Evolutionary conservation across 2,888 invertebrate species (phyloP), one percentile per base, ranked within the genome.

Genomic region (Bombylius major): DNA sequence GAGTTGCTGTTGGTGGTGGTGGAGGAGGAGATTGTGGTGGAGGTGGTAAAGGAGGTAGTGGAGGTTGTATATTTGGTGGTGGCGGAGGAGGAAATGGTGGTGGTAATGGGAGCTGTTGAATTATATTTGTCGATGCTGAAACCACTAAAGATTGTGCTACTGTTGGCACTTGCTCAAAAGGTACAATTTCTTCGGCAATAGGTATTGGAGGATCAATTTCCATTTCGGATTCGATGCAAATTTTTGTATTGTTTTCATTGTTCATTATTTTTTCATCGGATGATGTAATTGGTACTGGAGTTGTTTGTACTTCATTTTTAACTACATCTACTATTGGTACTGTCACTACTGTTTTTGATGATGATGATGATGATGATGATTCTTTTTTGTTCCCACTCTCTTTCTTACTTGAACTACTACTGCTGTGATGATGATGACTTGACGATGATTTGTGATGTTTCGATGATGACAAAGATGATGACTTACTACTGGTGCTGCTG

Each of bases 21-120:
- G 64, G 60, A 44, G 64, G 61, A 51, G 62, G 63, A 54, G 63
- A 61, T 14, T 64, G 63, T 23, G 64, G 63, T n/a, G 61, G 59
- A 44, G 61, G 58, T 7, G 62, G 57, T 48, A 61, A 59, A 32
- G 62, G 60, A 33, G 63, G 61, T 53, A 56, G 54, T 12, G 62
- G 56, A 53, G 58, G 59, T 48, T 53, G 56, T 23, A 39, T 32
- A 5, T 58, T 47, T 51, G 62, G 51, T 44, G 58, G 54, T 66
- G 69, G 4, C 67, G 67, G 70, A 55, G 71, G 71, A 60, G 66
- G 63, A 54, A 66, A 66, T 54, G 61, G 62, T 42, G 65, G 65
- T 55, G 65, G 64, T 55, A 62, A 61, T 46, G 47, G 53, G 33
- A 51, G 51, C 44, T 44, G n/a, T n/a, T n/a, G 47, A 52, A 64